Conservation (phyloP, 2,797 vertebrate genomes). For the Taenioides sp. region DNA sequence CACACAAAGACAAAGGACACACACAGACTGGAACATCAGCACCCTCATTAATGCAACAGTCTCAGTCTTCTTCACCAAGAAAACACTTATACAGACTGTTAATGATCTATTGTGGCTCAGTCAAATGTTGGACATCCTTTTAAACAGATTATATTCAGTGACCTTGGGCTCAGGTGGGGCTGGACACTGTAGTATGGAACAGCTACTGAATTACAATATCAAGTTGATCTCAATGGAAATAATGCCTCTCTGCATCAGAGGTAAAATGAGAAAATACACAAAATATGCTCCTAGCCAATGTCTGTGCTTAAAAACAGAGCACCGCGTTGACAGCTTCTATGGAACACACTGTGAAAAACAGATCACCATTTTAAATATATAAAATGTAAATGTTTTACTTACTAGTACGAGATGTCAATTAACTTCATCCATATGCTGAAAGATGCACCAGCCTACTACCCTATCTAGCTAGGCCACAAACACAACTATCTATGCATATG, state of each 20-base stretch:
- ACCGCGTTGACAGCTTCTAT: neutral
- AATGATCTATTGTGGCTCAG: constrained; percentile 31
- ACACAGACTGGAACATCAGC: constrained; percentile 45
- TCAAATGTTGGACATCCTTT: constrained; percentile 37
- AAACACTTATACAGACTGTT: neutral
- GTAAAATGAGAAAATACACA: neutral
- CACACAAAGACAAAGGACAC: constrained; percentile 53
- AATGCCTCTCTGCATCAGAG: neutral
- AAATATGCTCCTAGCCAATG: neutral
- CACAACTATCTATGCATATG: constrained; percentile 41
- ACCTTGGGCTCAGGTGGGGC: constrained; percentile 40
- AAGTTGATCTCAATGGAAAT: neutral
- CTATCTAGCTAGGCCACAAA: constrained; percentile 41
- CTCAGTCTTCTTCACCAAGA: neutral
- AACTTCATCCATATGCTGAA: neutral
- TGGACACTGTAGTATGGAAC: constrained; percentile 36
- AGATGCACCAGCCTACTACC: neutral
- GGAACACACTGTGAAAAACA: neutral
- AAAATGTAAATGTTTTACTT: neutral
- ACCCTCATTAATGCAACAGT: constrained; percentile 24
- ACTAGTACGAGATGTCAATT: neutral
- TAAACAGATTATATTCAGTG: constrained; percentile 29
- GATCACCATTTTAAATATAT: neutral
- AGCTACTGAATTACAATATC: neutral
- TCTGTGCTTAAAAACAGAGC: neutral